Conservation (phyloP, 92 coral and sea anemone species). For the Virgularia gustaviana region DNA sequence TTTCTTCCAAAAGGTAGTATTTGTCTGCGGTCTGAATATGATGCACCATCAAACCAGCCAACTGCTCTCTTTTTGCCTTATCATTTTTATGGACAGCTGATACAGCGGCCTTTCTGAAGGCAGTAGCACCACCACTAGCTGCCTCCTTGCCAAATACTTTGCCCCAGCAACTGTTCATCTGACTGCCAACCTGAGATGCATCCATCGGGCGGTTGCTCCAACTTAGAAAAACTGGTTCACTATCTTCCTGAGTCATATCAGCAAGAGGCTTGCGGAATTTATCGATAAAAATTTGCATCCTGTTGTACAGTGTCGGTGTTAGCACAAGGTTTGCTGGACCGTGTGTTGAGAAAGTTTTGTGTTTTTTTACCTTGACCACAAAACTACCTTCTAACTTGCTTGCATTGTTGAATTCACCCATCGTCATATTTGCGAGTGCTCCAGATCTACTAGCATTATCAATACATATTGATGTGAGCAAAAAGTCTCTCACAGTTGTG, state of each 20-base stretch:
- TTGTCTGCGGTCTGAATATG: neutral
- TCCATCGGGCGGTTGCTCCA: neutral
- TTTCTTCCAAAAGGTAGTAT: neutral
- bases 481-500: no score
- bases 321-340: constrained; percentile 42
- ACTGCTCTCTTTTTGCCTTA: neutral
- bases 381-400: constrained; percentile 32
- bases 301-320: constrained; percentile 11
- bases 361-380: constrained; percentile 45
- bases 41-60: constrained; percentile 1
- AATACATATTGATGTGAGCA: no score
- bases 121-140: neutral
- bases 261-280: neutral
- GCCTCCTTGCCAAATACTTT: neutral
- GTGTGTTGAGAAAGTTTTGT: constrained; percentile 38
- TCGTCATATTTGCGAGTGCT: no score
- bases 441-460: no score
- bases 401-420: no score
- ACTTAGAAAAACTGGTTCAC: neutral
- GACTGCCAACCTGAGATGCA: neutral
- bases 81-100: neutral
- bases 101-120: neutral
- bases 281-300: neutral
- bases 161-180: neutral
- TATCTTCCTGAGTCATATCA: neutral